These are phyloP conservation scores for Calycopis cecrops DNA, from an alignment of 1,140 invertebrate genomes.

Conservation along the genomic window DNA sequence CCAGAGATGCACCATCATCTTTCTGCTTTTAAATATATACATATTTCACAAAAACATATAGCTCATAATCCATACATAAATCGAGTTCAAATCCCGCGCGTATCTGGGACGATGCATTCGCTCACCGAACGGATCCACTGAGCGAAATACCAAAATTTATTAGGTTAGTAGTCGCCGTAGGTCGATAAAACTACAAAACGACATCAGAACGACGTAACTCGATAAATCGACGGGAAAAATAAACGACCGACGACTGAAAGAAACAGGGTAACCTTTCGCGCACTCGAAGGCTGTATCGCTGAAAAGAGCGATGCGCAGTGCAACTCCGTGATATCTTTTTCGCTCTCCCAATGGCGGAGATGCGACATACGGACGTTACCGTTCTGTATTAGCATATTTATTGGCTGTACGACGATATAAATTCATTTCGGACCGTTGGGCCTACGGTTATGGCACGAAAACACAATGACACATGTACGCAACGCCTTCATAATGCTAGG, in stretches of 20 bases:
- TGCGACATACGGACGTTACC: slow-evolving; percentile 72
- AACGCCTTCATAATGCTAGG: no score
- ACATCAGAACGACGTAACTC: slow-evolving; percentile 57
- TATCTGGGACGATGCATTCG: slow-evolving; percentile 72
- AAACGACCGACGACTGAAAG: slow-evolving; percentile 53
- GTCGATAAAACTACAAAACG: slow-evolving; percentile 67
- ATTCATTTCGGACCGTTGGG: slow-evolving; percentile 66
- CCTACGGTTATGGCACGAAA: slow-evolving; percentile 14
- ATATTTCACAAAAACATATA: no score
- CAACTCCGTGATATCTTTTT: slow-evolving; percentile 74
- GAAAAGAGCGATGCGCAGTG: slow-evolving; percentile 70
- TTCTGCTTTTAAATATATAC: no score
- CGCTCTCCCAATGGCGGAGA: slow-evolving; percentile 64
- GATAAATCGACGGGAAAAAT: slow-evolving; percentile 48
- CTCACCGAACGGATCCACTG: slow-evolving; percentile 63
- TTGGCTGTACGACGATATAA: slow-evolving; percentile 69
- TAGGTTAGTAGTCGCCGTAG: slow-evolving; percentile 73
- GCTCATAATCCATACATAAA: slow-evolving; percentile 46
- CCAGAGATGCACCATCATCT: no score
- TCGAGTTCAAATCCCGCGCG: slow-evolving; percentile 54
- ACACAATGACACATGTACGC: background rate
- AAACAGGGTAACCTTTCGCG: slow-evolving; percentile 56
- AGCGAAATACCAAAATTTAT: slow-evolving; percentile 75
- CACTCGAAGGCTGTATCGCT: slow-evolving; percentile 57
- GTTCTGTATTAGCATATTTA: slow-evolving; percentile 73